phyloP scores from a whole-genome alignment of 2,888 invertebrate genomes.

The Acleris holmiana region DNA sequence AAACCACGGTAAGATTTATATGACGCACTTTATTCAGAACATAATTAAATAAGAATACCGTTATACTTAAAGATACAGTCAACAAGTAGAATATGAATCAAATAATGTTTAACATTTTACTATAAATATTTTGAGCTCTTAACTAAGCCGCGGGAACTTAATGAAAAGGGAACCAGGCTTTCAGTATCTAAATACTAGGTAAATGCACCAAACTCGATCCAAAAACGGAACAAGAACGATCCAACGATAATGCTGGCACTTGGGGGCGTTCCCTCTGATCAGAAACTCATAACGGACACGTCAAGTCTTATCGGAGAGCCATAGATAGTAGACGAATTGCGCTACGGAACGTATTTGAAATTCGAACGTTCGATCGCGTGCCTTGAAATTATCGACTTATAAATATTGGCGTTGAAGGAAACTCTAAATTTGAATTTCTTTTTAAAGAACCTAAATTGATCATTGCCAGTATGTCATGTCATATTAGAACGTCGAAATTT shows the following conservation, averaged over 20 bases:
- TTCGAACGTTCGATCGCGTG: slow-evolving; percentile 33
- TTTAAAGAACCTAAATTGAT: neutral
- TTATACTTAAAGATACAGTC: too few relatives aligned
- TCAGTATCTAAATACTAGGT: neutral
- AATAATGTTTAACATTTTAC: too few relatives aligned
- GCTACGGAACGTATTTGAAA: slow-evolving; percentile 35
- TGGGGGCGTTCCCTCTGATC: slow-evolving; percentile 65
- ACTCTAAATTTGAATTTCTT: slow-evolving; percentile 11
- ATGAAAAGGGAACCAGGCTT: too few relatives aligned
- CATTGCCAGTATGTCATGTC: neutral
- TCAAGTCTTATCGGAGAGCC: slow-evolving; percentile 73
- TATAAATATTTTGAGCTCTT: too few relatives aligned
- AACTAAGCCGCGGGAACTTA: too few relatives aligned
- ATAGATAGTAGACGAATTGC: slow-evolving; percentile 56
- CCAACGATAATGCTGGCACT: slow-evolving; percentile 24
- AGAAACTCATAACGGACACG: slow-evolving; percentile 76
- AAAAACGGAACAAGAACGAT: slow-evolving; percentile 31
- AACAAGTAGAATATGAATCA: too few relatives aligned
- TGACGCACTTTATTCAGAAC: too few relatives aligned
- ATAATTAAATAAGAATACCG: too few relatives aligned
- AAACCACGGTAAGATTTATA: neutral
- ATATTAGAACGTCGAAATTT: too few relatives aligned
- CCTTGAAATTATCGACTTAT: slow-evolving; percentile 34
- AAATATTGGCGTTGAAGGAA: slow-evolving; percentile 28
- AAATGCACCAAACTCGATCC: slow-evolving; percentile 14